Percentiles rank a stretch among this genome's conserved stretches.
Conservation (phyloP, 2,113 vertebrate genomes). For the Crypturellus undulatus region DNA sequence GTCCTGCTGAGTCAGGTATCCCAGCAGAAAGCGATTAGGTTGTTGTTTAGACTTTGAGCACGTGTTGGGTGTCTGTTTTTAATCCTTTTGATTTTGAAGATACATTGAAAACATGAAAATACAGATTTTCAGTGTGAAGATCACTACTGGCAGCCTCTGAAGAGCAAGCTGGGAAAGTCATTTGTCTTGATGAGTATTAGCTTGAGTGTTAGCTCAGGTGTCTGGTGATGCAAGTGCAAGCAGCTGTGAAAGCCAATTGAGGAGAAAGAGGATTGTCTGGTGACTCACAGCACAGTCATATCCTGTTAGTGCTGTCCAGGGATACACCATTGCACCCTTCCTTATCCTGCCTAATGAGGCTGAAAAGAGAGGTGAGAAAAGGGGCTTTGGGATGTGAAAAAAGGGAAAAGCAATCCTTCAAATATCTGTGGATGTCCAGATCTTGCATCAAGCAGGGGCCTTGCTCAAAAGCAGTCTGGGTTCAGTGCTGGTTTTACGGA, state of each 20-base stretch:
- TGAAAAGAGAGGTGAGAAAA: background rate
- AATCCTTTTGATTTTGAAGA: background rate
- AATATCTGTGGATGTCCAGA: background rate
- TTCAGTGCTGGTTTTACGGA: accelerated
- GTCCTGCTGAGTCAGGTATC: background rate
- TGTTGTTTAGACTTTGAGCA: background rate
- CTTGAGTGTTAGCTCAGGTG: accelerated
- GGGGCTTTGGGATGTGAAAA: background rate
- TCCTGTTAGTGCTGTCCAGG: background rate
- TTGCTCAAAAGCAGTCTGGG: background rate
- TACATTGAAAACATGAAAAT: background rate
- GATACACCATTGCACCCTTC: background rate
- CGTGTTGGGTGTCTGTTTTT: background rate
- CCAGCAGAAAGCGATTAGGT: background rate
- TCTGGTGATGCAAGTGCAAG: background rate
- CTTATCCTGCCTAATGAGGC: background rate
- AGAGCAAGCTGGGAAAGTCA: background rate
- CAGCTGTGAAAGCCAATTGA: background rate
- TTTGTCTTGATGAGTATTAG: background rate
- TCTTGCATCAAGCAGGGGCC: no score
- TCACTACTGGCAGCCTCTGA: background rate
- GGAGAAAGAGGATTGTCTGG: background rate
- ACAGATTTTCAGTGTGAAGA: background rate
- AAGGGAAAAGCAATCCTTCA: background rate
- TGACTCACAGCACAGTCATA: slow-evolving; percentile 34